These are phyloP conservation scores for Drosophila leonis DNA, from an alignment of 2,888 invertebrate genomes.

Conservation along the genomic window DNA sequence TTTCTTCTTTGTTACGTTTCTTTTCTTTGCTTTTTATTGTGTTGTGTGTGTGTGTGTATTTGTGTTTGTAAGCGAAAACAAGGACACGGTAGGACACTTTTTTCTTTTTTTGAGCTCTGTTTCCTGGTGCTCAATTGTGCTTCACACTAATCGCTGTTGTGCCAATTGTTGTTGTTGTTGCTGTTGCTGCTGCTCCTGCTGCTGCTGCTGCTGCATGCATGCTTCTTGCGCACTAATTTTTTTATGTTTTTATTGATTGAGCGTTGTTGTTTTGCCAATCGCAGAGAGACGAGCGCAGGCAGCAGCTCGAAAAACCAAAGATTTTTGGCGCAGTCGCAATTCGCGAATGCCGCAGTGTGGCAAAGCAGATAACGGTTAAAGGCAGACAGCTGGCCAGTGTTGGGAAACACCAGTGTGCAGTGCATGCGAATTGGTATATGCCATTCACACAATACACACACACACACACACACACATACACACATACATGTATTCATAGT, in stretches of 20 bases:
- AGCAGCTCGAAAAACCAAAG: conserved; percentile 29
- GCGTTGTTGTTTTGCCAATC: conserved; percentile 63
- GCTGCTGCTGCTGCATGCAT: conserved; percentile 56
- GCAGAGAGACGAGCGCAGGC: conserved; percentile 23
- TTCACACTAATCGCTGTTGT: conserved; percentile 34
- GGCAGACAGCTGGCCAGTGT: conserved; percentile 11
- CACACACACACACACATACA: not conserved
- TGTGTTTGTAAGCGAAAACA: conserved; percentile 6
- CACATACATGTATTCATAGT: not conserved
- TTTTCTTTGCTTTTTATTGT: not conserved
- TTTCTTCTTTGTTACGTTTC: too few relatives aligned
- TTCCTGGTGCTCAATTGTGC: conserved; percentile 19
- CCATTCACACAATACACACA: not conserved
- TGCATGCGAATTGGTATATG: not conserved
- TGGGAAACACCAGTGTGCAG: not conserved
- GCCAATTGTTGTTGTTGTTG: conserved; percentile 35
- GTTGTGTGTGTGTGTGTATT: conserved; percentile 9
- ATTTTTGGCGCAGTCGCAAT: conserved; percentile 50
- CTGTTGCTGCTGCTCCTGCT: conserved; percentile 33
- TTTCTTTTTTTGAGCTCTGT: not conserved
- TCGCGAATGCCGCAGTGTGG: conserved; percentile 20
- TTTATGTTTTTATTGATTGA: conserved; percentile 78
- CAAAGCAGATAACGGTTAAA: conserved; percentile 23
- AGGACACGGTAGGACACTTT: conserved; percentile 25
- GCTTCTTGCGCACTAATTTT: conserved; percentile 71